Evolutionary conservation across 2,888 invertebrate genomes (phyloP).

Genomic region (Subacronicta megacephala): DNA sequence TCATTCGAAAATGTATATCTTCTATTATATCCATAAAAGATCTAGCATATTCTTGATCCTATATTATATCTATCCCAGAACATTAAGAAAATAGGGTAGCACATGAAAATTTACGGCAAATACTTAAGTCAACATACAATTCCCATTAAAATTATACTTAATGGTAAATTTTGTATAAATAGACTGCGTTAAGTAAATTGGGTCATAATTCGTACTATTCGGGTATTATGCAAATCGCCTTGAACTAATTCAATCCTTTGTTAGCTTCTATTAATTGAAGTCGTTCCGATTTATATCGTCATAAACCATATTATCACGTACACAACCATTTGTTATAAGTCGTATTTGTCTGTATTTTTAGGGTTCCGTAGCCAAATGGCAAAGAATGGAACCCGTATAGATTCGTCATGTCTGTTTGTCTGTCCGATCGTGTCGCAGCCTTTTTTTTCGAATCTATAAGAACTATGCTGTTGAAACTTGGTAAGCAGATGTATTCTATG

Average conservation of each 20-base stretch:
- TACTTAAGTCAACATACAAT: slow-evolving; percentile 18
- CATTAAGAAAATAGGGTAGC: background rate
- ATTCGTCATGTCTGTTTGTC: too few species aligned
- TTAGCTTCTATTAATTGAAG: slow-evolving; percentile 69
- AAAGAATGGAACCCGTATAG: too few species aligned
- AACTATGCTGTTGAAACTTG: too few species aligned
- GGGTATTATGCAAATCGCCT: slow-evolving; percentile 67
- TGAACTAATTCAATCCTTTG: slow-evolving; percentile 68
- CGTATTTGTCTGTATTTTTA: slow-evolving; percentile 42
- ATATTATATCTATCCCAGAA: background rate
- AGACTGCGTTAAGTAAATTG: slow-evolving; percentile 53
- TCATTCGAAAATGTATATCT: too few species aligned
- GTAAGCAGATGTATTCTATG: too few species aligned
- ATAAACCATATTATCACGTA: slow-evolving; percentile 59
- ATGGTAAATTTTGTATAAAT: slow-evolving; percentile 39
- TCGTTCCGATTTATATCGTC: slow-evolving; percentile 66
- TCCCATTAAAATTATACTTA: slow-evolving; percentile 33
- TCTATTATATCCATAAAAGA: too few species aligned
- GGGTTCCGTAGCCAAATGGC: too few species aligned
- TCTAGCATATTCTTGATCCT: too few species aligned
- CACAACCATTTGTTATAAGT: slow-evolving; percentile 35
- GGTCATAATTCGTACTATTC: slow-evolving; percentile 43
- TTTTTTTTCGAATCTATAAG: too few species aligned
- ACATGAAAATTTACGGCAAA: background rate
- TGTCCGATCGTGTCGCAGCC: too few species aligned